A percentile compares a stretch with the other conserved stretches of the same genome.
Conservation (phyloP, 1,140 invertebrate genomes). For the Nylanderia fulva region DNA sequence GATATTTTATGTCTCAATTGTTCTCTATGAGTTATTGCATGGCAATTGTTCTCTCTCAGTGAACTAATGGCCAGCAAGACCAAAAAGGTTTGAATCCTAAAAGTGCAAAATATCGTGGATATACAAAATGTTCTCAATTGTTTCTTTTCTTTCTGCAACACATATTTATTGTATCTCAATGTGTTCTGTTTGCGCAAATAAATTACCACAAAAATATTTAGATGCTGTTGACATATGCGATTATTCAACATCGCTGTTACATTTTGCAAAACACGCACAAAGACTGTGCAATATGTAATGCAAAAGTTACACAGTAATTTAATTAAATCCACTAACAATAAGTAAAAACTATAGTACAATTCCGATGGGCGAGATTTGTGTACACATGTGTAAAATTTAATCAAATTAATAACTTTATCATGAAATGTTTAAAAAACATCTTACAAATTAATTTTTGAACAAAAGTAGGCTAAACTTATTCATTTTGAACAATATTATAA, state of each 20-base stretch:
- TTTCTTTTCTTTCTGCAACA: not conserved
- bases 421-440: conserved; percentile 12
- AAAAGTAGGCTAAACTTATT: conserved; percentile 32
- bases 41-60: conserved; percentile 25
- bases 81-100: conserved; percentile 13
- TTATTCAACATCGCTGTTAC: not conserved
- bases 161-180: not conserved
- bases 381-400: conserved; percentile 22
- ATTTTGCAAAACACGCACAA: not conserved
- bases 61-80: conserved; percentile 37
- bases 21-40: conserved; percentile 47
- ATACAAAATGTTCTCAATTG: not conserved
- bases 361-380: not conserved
- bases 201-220: not conserved
- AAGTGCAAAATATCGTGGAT: conserved; percentile 2
- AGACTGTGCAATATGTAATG: conserved; percentile 12
- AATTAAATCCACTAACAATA: not conserved
- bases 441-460: conserved; percentile 38
- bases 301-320: conserved; percentile 11
- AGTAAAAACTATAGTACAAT: conserved; percentile 20
- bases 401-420: conserved; percentile 44
- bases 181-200: not conserved
- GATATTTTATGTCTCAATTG: conserved; percentile 3
- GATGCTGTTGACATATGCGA: not conserved
- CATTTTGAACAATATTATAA: conserved; percentile 22